Base-by-base conservation (phyloP, 1,140 invertebrate genomes). In the Homarus americanus region DNA sequence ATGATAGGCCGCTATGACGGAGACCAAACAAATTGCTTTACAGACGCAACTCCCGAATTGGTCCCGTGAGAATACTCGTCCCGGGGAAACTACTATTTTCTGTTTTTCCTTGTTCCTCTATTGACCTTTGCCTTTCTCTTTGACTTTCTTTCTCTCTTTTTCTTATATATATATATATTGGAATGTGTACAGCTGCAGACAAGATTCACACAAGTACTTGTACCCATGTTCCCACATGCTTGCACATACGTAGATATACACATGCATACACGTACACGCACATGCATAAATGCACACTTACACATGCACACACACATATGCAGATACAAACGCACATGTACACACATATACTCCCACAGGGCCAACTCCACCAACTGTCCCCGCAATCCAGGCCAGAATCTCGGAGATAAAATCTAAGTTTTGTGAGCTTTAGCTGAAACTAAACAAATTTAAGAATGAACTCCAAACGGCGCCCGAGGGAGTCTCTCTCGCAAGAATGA, bases 391-490 rank as follows among this genome's bases (percentile, higher is more conserved):
- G 24, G 63, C 17, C 17, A 69, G 63, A 69, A 69, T 69, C 63
- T 4, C 3, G 32, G 63, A 69, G 63, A 69, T 69, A 69, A 69
- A 69, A 69, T 69, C 63, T 69, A 69, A 69, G 28, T 69, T 69
- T 69, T 28, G 63, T 69, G 28, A 9, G 63, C 63, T 69, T 69
- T 24, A 69, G 63, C n/a, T 10, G 63, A 32, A 69, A 32, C 63
- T 69, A 69, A 69, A 69, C 63, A 69, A 69, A 69, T 69, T 69
- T 69, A 69, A 69, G 63, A 69, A 69, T 69, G 24, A 69, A 69
- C 63, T 69, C n/a, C 63, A 69, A 69, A 69, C 63, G 24, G n/a
- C 63, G 2, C 63, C n/a, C 63, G n/a, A 32, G 28, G 63, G 63
- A 69, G 63, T 69, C 7, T 24, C 63, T 69, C n/a, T 32, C n/a